Evolutionary conservation across 2,888 invertebrate species (phyloP).

Genomic region (Halictus ligatus): DNA sequence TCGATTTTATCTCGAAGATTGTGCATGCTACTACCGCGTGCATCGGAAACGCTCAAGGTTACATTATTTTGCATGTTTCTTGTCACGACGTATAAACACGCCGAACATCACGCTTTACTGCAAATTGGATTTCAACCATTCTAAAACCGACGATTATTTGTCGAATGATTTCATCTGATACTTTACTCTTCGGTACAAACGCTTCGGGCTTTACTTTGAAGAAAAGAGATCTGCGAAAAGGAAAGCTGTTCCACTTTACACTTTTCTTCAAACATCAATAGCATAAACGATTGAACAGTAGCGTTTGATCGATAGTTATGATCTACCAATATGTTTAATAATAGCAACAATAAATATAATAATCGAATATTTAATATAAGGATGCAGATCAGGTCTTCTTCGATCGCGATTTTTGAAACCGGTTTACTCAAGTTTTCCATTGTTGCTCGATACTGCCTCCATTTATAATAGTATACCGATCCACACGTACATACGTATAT

Average conservation of each 20-base stretch:
- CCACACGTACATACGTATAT: no score
- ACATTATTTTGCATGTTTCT: constrained; percentile 42
- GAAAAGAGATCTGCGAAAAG: not conserved
- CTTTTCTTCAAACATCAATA: not conserved
- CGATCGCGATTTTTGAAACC: no score
- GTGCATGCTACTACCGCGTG: constrained; percentile 10
- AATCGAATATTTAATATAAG: no score
- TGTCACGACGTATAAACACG: constrained; percentile 20
- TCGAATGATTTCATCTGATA: not conserved
- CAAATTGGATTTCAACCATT: constrained; percentile 30
- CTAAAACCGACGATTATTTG: not conserved
- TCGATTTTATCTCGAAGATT: constrained; percentile 43
- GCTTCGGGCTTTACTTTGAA: no score
- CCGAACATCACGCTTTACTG: constrained; percentile 23
- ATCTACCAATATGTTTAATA: no score
- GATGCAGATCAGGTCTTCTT: no score
- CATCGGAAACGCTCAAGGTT: constrained; percentile 41
- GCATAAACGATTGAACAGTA: no score
- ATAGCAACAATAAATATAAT: no score
- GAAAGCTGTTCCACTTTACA: not conserved
- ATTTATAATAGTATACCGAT: no score
- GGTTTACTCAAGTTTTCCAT: no score
- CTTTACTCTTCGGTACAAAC: not conserved
- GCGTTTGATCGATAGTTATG: no score
- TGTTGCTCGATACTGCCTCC: no score